Evolutionary conservation across 2,113 vertebrate species (phyloP).

Genomic region (Nesoenas mayeri): DNA sequence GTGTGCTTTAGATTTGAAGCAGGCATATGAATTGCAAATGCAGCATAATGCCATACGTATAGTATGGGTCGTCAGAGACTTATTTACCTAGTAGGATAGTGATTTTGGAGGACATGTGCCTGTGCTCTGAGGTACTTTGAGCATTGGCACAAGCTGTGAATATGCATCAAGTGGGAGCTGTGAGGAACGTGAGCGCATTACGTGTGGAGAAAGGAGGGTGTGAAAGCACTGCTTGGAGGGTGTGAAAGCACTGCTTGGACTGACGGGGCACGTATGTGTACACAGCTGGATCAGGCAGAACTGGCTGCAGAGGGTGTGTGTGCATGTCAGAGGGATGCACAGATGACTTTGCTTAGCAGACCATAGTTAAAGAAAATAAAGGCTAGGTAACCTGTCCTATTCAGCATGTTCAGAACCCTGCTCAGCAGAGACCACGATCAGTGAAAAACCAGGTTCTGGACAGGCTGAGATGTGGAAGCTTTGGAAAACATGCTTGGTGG

Average conservation of each 20-base stretch:
- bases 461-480: background rate
- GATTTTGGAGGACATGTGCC: constrained; percentile 20
- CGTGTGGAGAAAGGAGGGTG: background rate
- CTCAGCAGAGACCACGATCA: background rate
- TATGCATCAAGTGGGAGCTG: background rate
- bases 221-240: background rate
- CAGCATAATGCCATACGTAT: background rate
- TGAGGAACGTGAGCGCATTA: background rate
- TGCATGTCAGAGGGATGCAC: background rate
- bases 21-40: constrained; percentile 45
- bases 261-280: background rate
- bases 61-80: background rate
- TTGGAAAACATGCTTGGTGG: background rate
- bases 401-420: background rate
- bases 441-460: background rate
- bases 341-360: background rate
- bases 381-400: background rate
- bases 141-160: background rate
- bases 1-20: constrained; percentile 30
- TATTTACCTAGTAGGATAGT: constrained; percentile 20
- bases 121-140: background rate
- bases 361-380: background rate
- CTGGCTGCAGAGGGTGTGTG: background rate
- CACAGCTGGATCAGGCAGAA: background rate
- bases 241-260: background rate